phyloP scores from a whole-genome alignment of 2,888 invertebrate species.

The Phragmatobia fuliginosa region DNA sequence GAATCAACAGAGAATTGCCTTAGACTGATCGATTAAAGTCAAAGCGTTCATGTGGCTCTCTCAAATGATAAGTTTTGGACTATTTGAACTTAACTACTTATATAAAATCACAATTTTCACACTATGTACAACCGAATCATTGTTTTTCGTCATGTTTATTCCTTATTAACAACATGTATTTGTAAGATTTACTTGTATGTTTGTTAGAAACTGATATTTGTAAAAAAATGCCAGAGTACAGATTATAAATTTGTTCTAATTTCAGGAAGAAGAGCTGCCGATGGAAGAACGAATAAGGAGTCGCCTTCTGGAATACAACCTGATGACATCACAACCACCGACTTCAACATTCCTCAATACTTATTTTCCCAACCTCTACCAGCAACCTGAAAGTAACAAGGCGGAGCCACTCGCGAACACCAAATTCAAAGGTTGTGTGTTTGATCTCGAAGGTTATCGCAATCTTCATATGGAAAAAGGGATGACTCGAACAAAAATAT shows the following conservation, averaged over 20 bases:
- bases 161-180: too few relatives aligned
- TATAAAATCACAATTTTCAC: too few relatives aligned
- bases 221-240: too few relatives aligned
- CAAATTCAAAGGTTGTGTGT: constrained; percentile 49
- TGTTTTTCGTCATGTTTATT: too few relatives aligned
- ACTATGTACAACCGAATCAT: too few relatives aligned
- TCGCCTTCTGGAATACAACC: constrained; percentile 64
- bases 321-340: constrained; percentile 62
- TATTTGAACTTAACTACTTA: too few relatives aligned
- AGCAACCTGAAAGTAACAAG: constrained; percentile 43
- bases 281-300: constrained; percentile 58
- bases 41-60: too few relatives aligned
- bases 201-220: too few relatives aligned
- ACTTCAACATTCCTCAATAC: constrained; percentile 53
- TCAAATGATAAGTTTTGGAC: too few relatives aligned
- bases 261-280: constrained; percentile 65
- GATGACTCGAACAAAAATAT: constrained; percentile 56
- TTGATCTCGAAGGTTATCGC: constrained; percentile 59
- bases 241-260: not conserved
- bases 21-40: too few relatives aligned
- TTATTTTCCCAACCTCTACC: constrained; percentile 64
- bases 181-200: too few relatives aligned
- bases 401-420: constrained; percentile 47
- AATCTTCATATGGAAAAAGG: constrained; percentile 53
- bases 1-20: too few relatives aligned